Evolutionary conservation across 92 coral and sea anemone species (phyloP).

Genomic region (Heteractis magnifica): DNA sequence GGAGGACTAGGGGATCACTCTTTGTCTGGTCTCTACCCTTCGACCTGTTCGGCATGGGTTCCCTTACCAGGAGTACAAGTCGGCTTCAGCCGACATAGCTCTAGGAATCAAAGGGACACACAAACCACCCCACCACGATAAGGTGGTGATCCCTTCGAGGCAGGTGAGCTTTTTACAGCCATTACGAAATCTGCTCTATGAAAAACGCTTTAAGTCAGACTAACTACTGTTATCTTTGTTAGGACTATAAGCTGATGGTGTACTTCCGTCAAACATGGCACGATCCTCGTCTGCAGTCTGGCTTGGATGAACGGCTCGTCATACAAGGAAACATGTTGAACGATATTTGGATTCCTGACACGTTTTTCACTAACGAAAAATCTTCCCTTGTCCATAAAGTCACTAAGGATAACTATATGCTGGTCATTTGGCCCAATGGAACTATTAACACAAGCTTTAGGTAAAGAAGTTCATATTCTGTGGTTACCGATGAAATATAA

Average conservation of each 20-base stretch:
- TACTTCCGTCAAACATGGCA: slow-evolving; percentile 70
- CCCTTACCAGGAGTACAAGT: no score
- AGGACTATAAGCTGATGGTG: slow-evolving; percentile 65
- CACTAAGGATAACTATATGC: slow-evolving; percentile 73
- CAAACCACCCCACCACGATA: no score
- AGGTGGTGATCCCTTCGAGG: no score
- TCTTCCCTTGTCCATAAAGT: slow-evolving; percentile 69
- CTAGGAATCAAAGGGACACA: no score
- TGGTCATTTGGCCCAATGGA: slow-evolving; percentile 70
- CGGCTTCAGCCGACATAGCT: no score
- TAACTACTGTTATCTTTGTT: not conserved
- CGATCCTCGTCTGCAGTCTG: slow-evolving; percentile 62
- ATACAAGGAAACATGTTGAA: slow-evolving; percentile 63
- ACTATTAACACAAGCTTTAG: slow-evolving; percentile 70
- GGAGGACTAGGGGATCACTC: not conserved
- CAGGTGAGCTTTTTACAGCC: no score
- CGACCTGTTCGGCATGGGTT: no score
- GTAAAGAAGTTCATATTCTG: slow-evolving; percentile 22
- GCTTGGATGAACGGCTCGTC: slow-evolving; percentile 32
- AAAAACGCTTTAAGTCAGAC: no score
- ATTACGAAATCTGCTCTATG: no score
- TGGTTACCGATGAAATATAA: no score
- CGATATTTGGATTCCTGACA: slow-evolving; percentile 84
- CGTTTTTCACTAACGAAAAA: slow-evolving; percentile 70
- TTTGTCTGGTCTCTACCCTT: no score